Conservation (phyloP, 2,888 invertebrate species). For the Idaea aversata region DNA sequence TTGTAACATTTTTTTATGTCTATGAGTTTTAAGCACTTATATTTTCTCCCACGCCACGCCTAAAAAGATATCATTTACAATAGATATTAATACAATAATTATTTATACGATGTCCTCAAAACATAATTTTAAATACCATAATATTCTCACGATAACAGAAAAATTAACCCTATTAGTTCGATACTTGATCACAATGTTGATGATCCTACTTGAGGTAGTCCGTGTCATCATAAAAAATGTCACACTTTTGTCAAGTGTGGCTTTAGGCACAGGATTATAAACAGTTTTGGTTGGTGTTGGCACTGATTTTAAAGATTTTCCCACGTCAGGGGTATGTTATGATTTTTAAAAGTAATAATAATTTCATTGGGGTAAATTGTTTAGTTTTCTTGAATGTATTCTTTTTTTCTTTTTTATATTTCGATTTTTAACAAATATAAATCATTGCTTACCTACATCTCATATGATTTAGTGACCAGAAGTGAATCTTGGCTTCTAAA, state of each 20-base stretch:
- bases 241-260: slow-evolving; percentile 39
- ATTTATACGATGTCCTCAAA: too few species aligned
- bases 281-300: slow-evolving; percentile 5
- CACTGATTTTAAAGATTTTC: slow-evolving; percentile 13
- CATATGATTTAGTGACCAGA: too few species aligned
- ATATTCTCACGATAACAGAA: slow-evolving; percentile 34
- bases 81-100: too few species aligned
- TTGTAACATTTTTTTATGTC: too few species aligned
- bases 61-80: too few species aligned
- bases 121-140: too few species aligned
- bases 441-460: too few species aligned
- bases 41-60: too few species aligned
- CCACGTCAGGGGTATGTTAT: slow-evolving; percentile 11
- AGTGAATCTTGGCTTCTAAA: too few species aligned
- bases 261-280: slow-evolving; percentile 42
- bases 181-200: slow-evolving; percentile 48
- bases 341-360: not conserved
- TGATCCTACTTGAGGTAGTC: slow-evolving; percentile 62
- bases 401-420: too few species aligned
- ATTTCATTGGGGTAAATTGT: not conserved
- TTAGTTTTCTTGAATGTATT: not conserved
- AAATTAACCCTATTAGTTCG: slow-evolving; percentile 42
- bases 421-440: too few species aligned
- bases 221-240: slow-evolving; percentile 48
- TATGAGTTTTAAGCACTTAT: too few species aligned